These are phyloP conservation scores for Aurelia sp. DNA, from an alignment of 30 jellyfish, hydroid and myxozoan species.

Conservation along the genomic window DNA sequence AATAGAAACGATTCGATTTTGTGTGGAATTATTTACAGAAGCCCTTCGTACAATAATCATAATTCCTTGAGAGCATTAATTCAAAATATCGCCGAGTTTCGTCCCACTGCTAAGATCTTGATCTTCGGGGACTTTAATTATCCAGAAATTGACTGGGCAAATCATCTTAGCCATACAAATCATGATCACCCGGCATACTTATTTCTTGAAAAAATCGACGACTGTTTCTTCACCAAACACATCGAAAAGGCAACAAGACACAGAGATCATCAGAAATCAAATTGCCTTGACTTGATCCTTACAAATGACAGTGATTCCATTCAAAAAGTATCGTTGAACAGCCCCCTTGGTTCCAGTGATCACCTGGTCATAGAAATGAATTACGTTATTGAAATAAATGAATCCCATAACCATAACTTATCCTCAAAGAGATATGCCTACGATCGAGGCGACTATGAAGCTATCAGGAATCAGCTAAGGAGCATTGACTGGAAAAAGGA, in stretches of 20 bases:
- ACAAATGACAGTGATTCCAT: conserved; percentile 10
- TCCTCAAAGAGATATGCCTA: conserved; percentile 2
- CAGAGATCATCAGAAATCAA: conserved; percentile 7
- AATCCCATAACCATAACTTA: neutral
- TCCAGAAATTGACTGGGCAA: conserved; percentile 17
- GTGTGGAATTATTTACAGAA: conserved; percentile 16
- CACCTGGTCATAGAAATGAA: neutral
- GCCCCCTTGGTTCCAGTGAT: conserved; percentile 40
- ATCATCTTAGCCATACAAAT: neutral
- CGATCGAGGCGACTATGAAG: conserved; percentile 20
- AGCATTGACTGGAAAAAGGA: conserved; percentile 15
- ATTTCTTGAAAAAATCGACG: conserved; percentile 1
- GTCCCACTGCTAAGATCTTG: conserved; percentile 8
- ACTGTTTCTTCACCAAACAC: conserved; percentile 34
- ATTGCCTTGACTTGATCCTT: conserved; percentile 20
- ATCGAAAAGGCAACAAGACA: conserved; percentile 26
- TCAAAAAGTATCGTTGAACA: neutral
- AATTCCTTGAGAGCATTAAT: neutral
- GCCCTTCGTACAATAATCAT: conserved; percentile 20
- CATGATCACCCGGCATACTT: neutral
- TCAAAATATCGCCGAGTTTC: neutral
- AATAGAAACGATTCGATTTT: neutral
- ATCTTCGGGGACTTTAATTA: conserved; percentile 11
- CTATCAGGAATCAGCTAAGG: neutral
- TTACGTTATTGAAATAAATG: neutral